Base-by-base conservation (phyloP, 2,113 vertebrate genomes). In the Charina bottae region DNA sequence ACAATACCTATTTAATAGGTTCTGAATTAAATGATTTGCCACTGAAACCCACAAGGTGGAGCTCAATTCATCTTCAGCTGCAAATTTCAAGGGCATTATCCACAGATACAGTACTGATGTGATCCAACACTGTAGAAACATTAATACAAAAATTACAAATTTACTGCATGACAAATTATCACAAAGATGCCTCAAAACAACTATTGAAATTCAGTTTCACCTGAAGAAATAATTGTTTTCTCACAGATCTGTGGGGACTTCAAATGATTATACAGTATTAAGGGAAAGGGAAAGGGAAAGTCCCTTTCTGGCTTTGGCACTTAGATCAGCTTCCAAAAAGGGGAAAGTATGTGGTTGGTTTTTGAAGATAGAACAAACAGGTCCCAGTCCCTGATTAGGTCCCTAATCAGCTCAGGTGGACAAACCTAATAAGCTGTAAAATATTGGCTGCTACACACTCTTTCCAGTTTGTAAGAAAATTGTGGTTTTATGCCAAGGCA, bases 31-130 rank as follows among this genome's bases (percentile, higher is more conserved):
- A 89, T 89, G 26, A 89, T 84, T 55, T 93, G 49, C 90, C 37
- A n/a, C n/a, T 46, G 33, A 42, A n/a, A 12, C 2, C 92, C 92
- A 93, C 90, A 89, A 91, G 92, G 78, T 93, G 92, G 92, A 49
- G 92, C 92, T 83, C 59, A 84, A 89, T 49, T 85, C n/a, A n/a
- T n/a, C 90, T 53, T 33, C 26, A n/a, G 62, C 8, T 60, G 60
- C n/a, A 60, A 5, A 37, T 84, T 33, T 11, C 23, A 59, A 59
- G 9, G 21, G 6, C 33, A 78, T 42, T 42, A 78, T 37, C 33
- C 33, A 59, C 21, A 87, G 19, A 59, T 58, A 58, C 15, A n/a
- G 49, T 86, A 53, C 11, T 53, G 10, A 6, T 24, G 15, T 5
- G 5, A 54, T 78, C 19, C 10, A 87, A 68, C 55, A 53, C 2